Percentiles rank a stretch among this genome's conserved stretches.
Evolutionary conservation across 92 coral and sea anemone species (phyloP).

Genomic region (Zoanthus solanderi): DNA sequence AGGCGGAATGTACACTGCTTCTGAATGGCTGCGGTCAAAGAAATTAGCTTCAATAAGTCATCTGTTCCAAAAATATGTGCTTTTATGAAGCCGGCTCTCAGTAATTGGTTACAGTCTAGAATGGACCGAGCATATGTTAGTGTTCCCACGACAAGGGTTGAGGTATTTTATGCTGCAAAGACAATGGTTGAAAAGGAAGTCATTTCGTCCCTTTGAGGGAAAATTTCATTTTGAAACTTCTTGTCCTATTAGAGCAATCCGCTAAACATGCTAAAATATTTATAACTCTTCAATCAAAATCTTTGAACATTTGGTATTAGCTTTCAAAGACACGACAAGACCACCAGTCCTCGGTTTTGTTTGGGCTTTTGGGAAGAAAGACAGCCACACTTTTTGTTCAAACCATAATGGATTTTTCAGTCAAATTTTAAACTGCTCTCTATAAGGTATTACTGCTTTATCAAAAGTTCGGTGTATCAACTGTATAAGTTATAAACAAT

Average conservation of each 20-base stretch:
- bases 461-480: slow-evolving; percentile 37
- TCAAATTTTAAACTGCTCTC: not conserved
- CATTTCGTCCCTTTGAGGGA: slow-evolving; percentile 28
- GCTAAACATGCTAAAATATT: slow-evolving; percentile 52
- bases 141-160: slow-evolving; percentile 39
- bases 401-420: not conserved
- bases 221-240: slow-evolving; percentile 36
- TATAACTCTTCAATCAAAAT: slow-evolving; percentile 25
- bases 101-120: slow-evolving; percentile 21
- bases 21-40: slow-evolving; percentile 61
- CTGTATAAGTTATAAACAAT: slow-evolving; percentile 49
- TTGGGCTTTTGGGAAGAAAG: not conserved
- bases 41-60: slow-evolving; percentile 69
- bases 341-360: not conserved
- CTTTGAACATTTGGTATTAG: not conserved
- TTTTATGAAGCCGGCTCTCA: slow-evolving; percentile 41
- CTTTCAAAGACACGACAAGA: slow-evolving; percentile 3
- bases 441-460: not conserved
- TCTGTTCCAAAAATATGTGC: slow-evolving; percentile 68
- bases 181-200: slow-evolving; percentile 44
- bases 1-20: slow-evolving; percentile 37
- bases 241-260: slow-evolving; percentile 44
- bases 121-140: slow-evolving; percentile 1
- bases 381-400: not conserved
- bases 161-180: slow-evolving; percentile 14